Evolutionary conservation across 2,113 vertebrate genomes (phyloP).

Genomic region (Lates calcarifer): DNA sequence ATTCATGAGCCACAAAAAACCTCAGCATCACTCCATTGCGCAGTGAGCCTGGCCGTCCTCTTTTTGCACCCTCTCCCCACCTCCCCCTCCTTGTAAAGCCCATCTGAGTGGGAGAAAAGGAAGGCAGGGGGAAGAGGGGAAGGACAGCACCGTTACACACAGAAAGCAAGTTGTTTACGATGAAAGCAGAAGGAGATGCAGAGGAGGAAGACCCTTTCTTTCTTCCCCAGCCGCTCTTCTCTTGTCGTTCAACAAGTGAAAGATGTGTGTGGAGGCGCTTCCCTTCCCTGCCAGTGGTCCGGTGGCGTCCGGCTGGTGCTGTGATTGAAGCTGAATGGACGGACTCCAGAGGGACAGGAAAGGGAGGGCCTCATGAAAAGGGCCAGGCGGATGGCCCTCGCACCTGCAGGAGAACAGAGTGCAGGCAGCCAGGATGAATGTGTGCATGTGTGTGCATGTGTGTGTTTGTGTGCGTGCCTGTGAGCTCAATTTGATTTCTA

Average conservation of each 20-base stretch:
- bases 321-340: slow-evolving; percentile 90
- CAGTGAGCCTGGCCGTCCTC: slow-evolving; percentile 52
- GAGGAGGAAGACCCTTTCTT: slow-evolving; percentile 79
- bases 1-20: slow-evolving; percentile 76
- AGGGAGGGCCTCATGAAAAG: slow-evolving; percentile 88
- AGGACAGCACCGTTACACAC: slow-evolving; percentile 76
- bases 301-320: slow-evolving; percentile 89
- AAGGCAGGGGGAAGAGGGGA: slow-evolving; percentile 61
- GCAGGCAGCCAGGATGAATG: slow-evolving; percentile 83
- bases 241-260: slow-evolving; percentile 70
- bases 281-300: slow-evolving; percentile 87
- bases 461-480: slow-evolving; percentile 40
- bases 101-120: slow-evolving; percentile 70
- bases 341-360: slow-evolving; percentile 91
- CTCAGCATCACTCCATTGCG: slow-evolving; percentile 58
- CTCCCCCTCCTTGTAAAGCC: slow-evolving; percentile 47
- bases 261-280: slow-evolving; percentile 89
- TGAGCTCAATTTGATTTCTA: slow-evolving; percentile 70
- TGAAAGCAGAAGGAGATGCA: slow-evolving; percentile 84
- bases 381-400: slow-evolving; percentile 87
- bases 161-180: slow-evolving; percentile 88
- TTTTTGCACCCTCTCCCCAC: slow-evolving; percentile 25
- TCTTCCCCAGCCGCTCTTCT: slow-evolving; percentile 61
- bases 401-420: slow-evolving; percentile 86
- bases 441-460: slow-evolving; percentile 65